Conservation (phyloP, 2,113 vertebrate genomes). For the Potamarius usumacintae region DNA sequence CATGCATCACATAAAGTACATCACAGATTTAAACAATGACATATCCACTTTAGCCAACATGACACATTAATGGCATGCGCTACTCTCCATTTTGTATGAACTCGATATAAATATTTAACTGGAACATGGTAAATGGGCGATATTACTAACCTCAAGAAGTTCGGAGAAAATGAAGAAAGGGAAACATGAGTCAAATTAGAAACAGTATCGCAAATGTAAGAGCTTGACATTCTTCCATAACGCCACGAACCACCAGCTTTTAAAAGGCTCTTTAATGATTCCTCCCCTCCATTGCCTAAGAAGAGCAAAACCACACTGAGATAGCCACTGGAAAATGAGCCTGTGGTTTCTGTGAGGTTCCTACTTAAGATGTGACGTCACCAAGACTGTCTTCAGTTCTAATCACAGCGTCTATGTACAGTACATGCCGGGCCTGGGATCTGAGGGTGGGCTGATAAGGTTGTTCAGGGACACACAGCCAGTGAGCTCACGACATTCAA, state of each 20-base stretch:
- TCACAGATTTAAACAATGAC: background rate
- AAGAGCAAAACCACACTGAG: constrained; percentile 36
- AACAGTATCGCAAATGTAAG: constrained; percentile 27
- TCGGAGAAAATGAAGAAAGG: constrained; percentile 32
- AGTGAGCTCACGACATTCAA: background rate
- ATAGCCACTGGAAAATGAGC: constrained; percentile 40
- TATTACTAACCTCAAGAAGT: constrained; percentile 15
- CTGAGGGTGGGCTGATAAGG: background rate
- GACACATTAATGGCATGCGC: background rate
- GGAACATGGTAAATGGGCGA: background rate
- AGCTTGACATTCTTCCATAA: constrained; percentile 48
- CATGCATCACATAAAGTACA: background rate
- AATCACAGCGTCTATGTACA: constrained; percentile 40
- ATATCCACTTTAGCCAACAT: background rate
- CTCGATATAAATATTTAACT: background rate
- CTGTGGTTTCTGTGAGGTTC: constrained; percentile 47
- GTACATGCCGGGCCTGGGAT: background rate
- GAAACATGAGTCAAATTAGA: constrained; percentile 34
- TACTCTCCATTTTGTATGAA: background rate
- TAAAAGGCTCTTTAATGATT: constrained; percentile 42
- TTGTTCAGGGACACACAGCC: background rate
- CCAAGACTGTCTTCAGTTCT: constrained; percentile 28
- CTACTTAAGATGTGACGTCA: constrained; percentile 55
- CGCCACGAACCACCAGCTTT: constrained; percentile 38
- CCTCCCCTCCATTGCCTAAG: constrained; percentile 14